Evolutionary conservation across 2,888 invertebrate genomes (phyloP), one percentile per base, ranked within the genome.

Genomic region (Brachypalpus laphriformis): DNA sequence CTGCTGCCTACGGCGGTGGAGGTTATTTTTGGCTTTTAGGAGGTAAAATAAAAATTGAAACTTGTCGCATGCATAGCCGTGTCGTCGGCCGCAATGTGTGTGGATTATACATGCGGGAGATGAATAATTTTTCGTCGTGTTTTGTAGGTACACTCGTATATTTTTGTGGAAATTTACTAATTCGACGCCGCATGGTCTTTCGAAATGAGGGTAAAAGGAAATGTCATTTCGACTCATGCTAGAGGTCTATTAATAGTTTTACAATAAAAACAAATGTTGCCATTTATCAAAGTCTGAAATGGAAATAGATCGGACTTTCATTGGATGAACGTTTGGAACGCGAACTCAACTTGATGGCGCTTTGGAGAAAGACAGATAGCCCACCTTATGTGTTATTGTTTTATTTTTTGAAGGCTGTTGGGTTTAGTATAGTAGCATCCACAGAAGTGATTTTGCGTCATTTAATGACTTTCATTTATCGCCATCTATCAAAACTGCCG

Each of bases 1-100:
- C 42, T 37, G 9, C 25, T 25, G 25, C 3, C 25, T 25, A 25
- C 18, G 14, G 8, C 45, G 18, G n/a, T n/a, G 7, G 37, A 22
- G 49, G 70, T 49, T 82, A 82, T 82, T 82, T 82, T 76, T 82
- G 61, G 61, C 56, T 22, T 49, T n/a, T 18, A 47, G 18, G 25
- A 66, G 63, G 51, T 31, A 42, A 28, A 7, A 40, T 31, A 8
- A 40, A 25, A 63, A 45, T 42, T 34, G 40, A 28, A 72, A 65
- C 20, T 49, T 72, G 57, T 49, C 56, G 18, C 68, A 59, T 31
- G 49, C 31, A 45, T 34, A 42, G 54, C 31, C n/a, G n/a, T n/a
- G n/a, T n/a, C n/a, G n/a, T n/a, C n/a, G n/a, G n/a, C n/a, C 54
- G 6, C 51, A 16, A 16, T 7, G 34, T 9, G 18, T 40, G 22